phyloP scores from a whole-genome alignment of 2,797 vertebrate genomes.

The Hypotaenidia philippensis region DNA sequence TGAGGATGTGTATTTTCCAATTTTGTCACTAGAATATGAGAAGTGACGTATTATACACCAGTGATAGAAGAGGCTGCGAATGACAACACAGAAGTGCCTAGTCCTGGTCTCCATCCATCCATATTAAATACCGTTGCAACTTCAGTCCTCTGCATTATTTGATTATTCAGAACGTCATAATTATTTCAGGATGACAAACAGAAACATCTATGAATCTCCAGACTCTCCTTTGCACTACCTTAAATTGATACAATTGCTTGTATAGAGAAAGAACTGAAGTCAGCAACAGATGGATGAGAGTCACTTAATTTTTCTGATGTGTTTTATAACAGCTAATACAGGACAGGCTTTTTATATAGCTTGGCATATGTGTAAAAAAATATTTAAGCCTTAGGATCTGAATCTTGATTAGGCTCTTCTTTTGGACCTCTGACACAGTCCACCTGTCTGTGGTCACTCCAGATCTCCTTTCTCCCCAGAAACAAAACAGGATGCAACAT shows the following conservation, averaged over 20 bases:
- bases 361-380: not conserved
- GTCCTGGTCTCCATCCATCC: not conserved
- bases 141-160: not conserved
- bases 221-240: not conserved
- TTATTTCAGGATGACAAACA: not conserved
- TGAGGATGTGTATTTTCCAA: not conserved
- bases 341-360: conserved; percentile 12
- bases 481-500: not conserved
- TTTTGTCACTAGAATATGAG: not conserved
- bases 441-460: not conserved
- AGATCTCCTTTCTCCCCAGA: not conserved
- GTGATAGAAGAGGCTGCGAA: not conserved
- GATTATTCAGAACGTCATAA: not conserved
- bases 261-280: not conserved
- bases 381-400: not conserved
- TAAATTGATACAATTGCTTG: not conserved
- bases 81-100: not conserved
- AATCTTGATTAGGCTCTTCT: conserved; percentile 20
- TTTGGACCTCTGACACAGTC: conserved; percentile 1
- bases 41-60: not conserved
- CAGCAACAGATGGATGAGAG: not conserved
- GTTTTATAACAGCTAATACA: conserved; percentile 42
- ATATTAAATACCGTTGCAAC: not conserved
- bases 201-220: not conserved
- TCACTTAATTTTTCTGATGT: conserved; percentile 15